phyloP scores from a whole-genome alignment of 2,113 vertebrate genomes.

The Oenanthe melanoleuca region DNA sequence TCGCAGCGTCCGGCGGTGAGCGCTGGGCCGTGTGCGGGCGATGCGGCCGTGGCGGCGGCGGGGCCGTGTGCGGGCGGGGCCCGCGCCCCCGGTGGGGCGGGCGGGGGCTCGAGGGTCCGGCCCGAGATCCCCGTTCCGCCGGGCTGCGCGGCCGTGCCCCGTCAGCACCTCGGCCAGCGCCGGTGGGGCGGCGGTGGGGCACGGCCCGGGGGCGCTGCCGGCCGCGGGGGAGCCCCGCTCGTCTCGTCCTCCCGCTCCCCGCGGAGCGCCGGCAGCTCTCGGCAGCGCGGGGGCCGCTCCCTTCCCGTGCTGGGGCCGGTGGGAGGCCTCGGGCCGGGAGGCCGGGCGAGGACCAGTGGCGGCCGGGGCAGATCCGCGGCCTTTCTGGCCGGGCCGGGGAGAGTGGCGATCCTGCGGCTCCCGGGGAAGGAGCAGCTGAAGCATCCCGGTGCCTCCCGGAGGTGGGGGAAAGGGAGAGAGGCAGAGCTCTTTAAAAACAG shows the following conservation, averaged over 20 bases:
- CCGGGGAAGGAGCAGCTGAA: not conserved
- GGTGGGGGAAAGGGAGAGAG: not conserved
- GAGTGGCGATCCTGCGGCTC: not conserved
- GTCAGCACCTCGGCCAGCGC: conserved; percentile 42
- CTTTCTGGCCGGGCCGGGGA: too few species aligned
- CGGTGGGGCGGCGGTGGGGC: not conserved
- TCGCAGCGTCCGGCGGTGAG: too few species aligned
- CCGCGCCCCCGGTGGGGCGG: too few species aligned
- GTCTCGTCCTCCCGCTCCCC: too few species aligned
- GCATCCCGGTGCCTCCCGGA: not conserved
- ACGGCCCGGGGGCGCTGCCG: not conserved
- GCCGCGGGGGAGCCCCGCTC: not conserved
- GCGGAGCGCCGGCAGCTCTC: not conserved
- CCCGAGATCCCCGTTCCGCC: too few species aligned
- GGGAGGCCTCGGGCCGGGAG: not conserved
- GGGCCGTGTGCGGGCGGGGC: too few species aligned
- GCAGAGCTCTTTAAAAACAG: not conserved
- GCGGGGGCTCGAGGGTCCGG: too few species aligned
- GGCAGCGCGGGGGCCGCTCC: not conserved
- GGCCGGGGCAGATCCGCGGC: not conserved
- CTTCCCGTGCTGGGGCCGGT: not conserved
- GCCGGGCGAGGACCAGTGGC: too few species aligned
- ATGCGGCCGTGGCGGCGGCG: too few species aligned
- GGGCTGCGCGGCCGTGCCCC: not conserved
- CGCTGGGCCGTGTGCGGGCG: too few species aligned